Base-by-base conservation (phyloP, 2,888 invertebrate species). In the Mythimna lalbum region DNA sequence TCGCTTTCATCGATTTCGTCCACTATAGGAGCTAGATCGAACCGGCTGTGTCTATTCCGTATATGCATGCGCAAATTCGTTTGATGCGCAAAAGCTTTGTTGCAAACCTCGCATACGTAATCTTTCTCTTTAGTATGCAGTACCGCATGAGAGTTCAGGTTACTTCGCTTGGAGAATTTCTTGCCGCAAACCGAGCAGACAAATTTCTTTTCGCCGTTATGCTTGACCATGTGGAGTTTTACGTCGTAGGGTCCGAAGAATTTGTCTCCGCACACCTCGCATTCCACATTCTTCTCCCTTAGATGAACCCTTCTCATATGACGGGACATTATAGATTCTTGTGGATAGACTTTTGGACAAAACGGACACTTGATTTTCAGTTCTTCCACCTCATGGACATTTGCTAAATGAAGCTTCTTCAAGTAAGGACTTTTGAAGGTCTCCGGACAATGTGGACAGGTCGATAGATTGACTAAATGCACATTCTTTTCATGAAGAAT, bases 301-400 rank as follows among this genome's bases (percentile, higher is more conserved):
- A 97, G 91, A 83, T 97, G 97, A 0, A 97, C 96, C 0, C 96
- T 92, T 57, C 97, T 94, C 96, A 97, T 96, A 70, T 97, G 97
- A 56, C 97, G 92, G 0, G 96, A 97, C 91, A 97, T 94, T 1
- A 97, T 96, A 59, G 97, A 96, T 87, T 96, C 96, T 76, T 95
- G 95, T 0, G 95, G 95, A 50, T 91, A 96, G 0, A 96, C 91
- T 83, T 94, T 95, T 56, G 96, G 92, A 87, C 97, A 95, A 63
- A 93, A 93, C 0, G 94, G 95, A 53, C 95, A 96, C 66, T 94
- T 94, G 5, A 96, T 94, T 76, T 92, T 95, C n/a, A 96, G 72
- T 73, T 95, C 95, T 61, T 95, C 95, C 0, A 95, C 92, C 0
- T 93, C 93, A 52, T 96, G 95, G 0, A 93, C 91, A 33, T 96